Conservation (phyloP, 35 echinoderm and acorn worm species). For the Heliocidaris erythrogramma region DNA sequence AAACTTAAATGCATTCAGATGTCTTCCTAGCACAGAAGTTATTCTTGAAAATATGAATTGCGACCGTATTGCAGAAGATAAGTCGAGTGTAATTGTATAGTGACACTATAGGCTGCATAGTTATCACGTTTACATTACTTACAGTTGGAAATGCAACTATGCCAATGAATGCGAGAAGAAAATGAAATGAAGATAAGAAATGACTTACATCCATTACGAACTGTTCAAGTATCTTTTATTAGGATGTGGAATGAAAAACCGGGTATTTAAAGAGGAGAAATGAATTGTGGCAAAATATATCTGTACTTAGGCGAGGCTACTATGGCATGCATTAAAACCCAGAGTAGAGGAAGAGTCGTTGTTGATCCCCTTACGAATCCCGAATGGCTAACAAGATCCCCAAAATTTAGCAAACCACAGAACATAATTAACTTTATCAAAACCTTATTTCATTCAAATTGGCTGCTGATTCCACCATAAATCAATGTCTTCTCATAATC, state of each 20-base stretch:
- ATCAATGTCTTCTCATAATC: constrained; percentile 39
- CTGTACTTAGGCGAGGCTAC: not conserved
- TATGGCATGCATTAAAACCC: not conserved
- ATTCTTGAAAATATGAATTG: too few species aligned
- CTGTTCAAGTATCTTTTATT: not conserved
- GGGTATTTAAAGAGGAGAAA: not conserved
- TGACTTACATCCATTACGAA: not conserved
- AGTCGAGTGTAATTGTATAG: not conserved
- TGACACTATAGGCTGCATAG: not conserved
- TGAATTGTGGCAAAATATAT: not conserved
- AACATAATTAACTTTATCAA: constrained; percentile 42
- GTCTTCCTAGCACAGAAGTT: too few species aligned
- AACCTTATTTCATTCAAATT: constrained; percentile 47
- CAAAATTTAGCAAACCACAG: constrained; percentile 20
- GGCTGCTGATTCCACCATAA: constrained; percentile 30
- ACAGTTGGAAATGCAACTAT: not conserved
- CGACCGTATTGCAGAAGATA: too few species aligned
- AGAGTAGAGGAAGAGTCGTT: not conserved
- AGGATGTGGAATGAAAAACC: not conserved
- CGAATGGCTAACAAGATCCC: not conserved
- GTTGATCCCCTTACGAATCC: constrained; percentile 1
- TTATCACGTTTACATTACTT: not conserved
- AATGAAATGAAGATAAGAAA: not conserved
- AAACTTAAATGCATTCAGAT: too few species aligned
- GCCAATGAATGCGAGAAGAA: not conserved